Base-by-base conservation (phyloP, 2,797 vertebrate genomes). In the Phylloscopus collybita region DNA sequence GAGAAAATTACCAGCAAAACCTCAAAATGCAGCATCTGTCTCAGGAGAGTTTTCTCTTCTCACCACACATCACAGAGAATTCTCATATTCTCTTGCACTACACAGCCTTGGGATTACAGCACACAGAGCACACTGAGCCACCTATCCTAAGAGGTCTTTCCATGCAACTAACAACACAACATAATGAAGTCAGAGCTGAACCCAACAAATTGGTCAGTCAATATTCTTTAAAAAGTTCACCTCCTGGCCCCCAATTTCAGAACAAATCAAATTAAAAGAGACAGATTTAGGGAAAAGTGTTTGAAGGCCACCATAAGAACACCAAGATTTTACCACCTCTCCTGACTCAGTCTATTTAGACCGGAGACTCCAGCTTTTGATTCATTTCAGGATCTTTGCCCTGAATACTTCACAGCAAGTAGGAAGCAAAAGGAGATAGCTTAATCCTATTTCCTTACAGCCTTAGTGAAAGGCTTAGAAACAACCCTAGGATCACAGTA, bases 381-480 rank as follows among this genome's bases (percentile, higher is more conserved):
- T 56, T 93, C 2, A 53, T 85, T 93, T 92, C 69, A 75, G 85
- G 61, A 79, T 90, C 53, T 78, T 84, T 82, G n/a, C 42, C 86
- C 47, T 36, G 51, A 56, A n/a, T 78, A 26, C 80, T 88, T 84
- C 50, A 11, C 30, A 82, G 42, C 40, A 90, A 45, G 47, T 67
- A 76, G 53, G 30, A 79, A 88, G 49, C 38, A 87, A 92, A 93
- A 56, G 23, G 38, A 80, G 34, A 61, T 30, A 62, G 11, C n/a
- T 91, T 75, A 89, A 80, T 78, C 47, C 74, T 91, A 45, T 84
- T 83, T 91, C n/a, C n/a, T 92, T 70, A n/a, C 47, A 80, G 14
- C 42, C 51, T 66, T 61, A 29, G 8, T 2, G 0, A 67, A 62
- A 86, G 45, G 22, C 34, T 79, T 51, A 59, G 45, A 32, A 88